Evolutionary conservation across 1,140 invertebrate species (phyloP).

Genomic region (Brachionus rotundiformis): DNA sequence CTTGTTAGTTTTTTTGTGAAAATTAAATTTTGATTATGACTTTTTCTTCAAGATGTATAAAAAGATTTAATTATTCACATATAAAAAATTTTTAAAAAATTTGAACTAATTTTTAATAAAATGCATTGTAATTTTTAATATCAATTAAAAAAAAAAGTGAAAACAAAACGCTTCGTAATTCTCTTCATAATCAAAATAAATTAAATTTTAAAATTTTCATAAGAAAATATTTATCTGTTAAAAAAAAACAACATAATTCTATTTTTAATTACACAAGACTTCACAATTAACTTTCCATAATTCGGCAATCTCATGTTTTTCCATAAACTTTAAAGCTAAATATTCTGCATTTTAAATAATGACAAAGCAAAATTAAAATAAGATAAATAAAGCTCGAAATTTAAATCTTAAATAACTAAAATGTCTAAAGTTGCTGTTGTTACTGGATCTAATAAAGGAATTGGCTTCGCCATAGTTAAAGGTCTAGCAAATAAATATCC

Average conservation of each 20-base stretch:
- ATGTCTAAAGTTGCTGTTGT: conserved; percentile 52
- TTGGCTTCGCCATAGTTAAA: conserved; percentile 51
- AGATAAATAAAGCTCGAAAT: conserved; percentile 9
- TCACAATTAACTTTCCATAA: conserved; percentile 19
- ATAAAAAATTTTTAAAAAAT: too few relatives aligned
- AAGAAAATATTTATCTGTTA: neutral
- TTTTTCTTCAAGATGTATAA: too few relatives aligned
- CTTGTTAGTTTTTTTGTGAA: too few relatives aligned
- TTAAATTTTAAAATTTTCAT: neutral
- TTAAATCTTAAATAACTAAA: conserved; percentile 17
- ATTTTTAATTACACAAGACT: neutral
- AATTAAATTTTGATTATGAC: too few relatives aligned
- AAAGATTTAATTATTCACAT: too few relatives aligned
- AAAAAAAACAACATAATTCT: neutral
- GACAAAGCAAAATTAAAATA: neutral
- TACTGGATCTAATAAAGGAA: conserved; percentile 52
- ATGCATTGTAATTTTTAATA: too few relatives aligned
- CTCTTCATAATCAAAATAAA: neutral
- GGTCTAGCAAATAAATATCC: conserved; percentile 3
- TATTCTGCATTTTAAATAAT: conserved; percentile 3
- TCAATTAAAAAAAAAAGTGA: neutral
- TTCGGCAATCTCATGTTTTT: neutral
- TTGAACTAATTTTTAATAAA: too few relatives aligned
- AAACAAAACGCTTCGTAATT: too few relatives aligned
- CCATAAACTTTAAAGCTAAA: neutral